Base-by-base conservation (phyloP, 2,797 vertebrate genomes). In the Novumbra hubbsi region DNA sequence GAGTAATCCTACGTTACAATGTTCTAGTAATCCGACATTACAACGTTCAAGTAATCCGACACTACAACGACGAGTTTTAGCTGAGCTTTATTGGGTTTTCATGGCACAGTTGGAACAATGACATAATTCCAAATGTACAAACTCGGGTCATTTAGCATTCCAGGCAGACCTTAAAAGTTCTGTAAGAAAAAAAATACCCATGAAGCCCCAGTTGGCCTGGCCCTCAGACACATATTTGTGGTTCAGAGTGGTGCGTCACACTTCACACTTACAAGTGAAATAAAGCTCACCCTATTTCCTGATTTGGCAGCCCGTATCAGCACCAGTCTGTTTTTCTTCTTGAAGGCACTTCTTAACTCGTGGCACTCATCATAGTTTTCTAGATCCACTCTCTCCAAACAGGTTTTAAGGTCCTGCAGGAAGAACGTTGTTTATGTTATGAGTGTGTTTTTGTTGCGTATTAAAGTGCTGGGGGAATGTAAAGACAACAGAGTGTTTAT, bases 361-460 rank as follows among this genome's bases (percentile, higher is more conserved):
- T 95, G 95, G 86, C 97, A 99, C 72, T 91, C 93, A 27, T 98
- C 95, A n/a, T 96, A 99, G 91, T 94, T 96, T 77, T 96, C 95
- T 86, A 99, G 91, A 81, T 98, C 95, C 78, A 97, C 80, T 0
- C 92, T 96, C 89, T 98, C 97, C 60, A 96, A 77, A 82, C 95
- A 97, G 77, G 93, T 98, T 88, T 95, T 91, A 70, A 95, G 91
- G 1, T 97, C 95, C 97, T 99, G 83, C 32, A 88, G 5, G 1
- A 73, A 38, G 19, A 52, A 8, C 62, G 2, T 67, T 73, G 28
- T 11, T 49, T 68, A 76, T 17, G 27, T 62, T 41, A 60, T 49
- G 67, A 14, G 16, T 62, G 14, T 60, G 21, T 16, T 62, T 63
- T 72, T 62, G 4, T 45, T 65, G 14, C 32, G 15, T 66, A 30